Percentiles rank a stretch among this genome's conserved stretches.
phyloP scores from a whole-genome alignment of 2,797 vertebrate genomes.

The Falco biarmicus region DNA sequence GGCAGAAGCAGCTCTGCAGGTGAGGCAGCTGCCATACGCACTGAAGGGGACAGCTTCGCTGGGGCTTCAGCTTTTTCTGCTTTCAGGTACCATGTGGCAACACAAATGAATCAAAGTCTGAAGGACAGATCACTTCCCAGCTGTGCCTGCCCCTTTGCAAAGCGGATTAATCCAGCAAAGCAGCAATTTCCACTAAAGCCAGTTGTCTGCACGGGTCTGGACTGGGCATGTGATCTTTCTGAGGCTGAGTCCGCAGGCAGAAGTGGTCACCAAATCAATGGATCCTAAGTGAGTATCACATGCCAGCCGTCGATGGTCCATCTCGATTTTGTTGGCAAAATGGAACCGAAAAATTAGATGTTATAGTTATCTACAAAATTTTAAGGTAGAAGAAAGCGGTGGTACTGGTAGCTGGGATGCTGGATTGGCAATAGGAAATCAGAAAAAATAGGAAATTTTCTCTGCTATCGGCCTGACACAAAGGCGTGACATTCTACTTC shows the following conservation, averaged over 20 bases:
- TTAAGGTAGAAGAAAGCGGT: not conserved
- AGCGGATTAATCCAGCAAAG: not conserved
- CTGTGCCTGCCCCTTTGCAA: not conserved
- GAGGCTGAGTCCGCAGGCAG: not conserved
- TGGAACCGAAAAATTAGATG: not conserved
- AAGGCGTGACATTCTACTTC: not conserved
- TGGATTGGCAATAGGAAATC: not conserved
- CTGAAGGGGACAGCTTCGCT: not conserved
- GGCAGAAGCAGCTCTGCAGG: not conserved
- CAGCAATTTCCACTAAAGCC: not conserved
- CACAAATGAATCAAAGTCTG: not conserved
- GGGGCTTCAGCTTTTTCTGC: not conserved
- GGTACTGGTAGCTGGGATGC: not conserved
- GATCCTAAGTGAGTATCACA: not conserved
- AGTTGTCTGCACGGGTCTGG: not conserved
- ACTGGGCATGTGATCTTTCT: not conserved
- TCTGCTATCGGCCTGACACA: not conserved
- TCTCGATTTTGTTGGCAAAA: not conserved
- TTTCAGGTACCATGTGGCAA: not conserved
- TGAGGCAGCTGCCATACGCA: not conserved
- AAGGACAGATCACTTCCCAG: not conserved
- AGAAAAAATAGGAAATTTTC: not conserved
- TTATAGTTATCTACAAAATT: not conserved
- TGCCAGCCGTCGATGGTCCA: not conserved
- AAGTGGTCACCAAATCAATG: not conserved